These are phyloP conservation scores for crab-eating macaque (Macaca fascicularis) DNA, from an alignment of 2,113 vertebrate species.

Conservation along the genomic window DNA sequence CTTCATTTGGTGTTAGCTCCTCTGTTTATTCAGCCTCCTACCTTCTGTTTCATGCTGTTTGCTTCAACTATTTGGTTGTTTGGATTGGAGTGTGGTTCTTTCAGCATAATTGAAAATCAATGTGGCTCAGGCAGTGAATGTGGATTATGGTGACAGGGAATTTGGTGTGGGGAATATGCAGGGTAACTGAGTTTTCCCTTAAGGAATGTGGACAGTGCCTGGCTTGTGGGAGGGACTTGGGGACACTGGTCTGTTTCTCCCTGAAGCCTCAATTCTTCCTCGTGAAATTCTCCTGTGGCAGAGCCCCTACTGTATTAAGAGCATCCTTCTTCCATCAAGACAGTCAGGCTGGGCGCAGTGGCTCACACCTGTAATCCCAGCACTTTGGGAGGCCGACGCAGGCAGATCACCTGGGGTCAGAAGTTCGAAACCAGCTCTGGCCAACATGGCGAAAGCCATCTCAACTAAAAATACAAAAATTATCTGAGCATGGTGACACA, in stretches of 20 bases:
- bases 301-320: not conserved
- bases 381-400: too few relatives aligned
- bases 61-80: not conserved
- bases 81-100: not conserved
- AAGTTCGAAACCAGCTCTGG: too few relatives aligned
- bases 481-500: too few relatives aligned
- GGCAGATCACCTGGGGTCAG: too few relatives aligned
- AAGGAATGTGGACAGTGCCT: not conserved
- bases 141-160: not conserved
- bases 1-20: not conserved
- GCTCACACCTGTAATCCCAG: too few relatives aligned
- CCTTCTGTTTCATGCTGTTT: not conserved
- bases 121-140: not conserved
- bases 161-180: not conserved
- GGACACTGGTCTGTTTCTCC: not conserved
- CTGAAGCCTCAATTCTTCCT: not conserved
- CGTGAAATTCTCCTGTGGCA: not conserved
- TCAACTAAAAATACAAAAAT: too few relatives aligned
- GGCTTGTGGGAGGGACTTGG: not conserved
- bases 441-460: too few relatives aligned
- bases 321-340: not conserved
- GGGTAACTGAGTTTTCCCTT: not conserved
- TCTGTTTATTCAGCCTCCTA: not conserved
- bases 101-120: not conserved
- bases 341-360: not conserved